Evolutionary conservation across 2,797 vertebrate genomes (phyloP).

Genomic region (Anabas testudineus): DNA sequence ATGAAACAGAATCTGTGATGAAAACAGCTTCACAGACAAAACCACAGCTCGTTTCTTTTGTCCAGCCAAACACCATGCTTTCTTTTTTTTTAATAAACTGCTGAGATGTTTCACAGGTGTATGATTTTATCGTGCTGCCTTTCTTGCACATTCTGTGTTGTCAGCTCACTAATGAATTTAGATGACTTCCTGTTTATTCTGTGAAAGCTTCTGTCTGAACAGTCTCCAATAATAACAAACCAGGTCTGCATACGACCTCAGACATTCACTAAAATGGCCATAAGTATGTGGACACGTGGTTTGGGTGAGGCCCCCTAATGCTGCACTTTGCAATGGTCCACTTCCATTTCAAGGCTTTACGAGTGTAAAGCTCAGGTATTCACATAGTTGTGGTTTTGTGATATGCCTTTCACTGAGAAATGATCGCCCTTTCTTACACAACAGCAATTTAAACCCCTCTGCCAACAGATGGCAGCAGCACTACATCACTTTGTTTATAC

Average conservation of each 20-base stretch:
- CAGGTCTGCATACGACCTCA: neutral
- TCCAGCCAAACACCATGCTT: slow-evolving; percentile 73
- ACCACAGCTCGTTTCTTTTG: slow-evolving; percentile 63
- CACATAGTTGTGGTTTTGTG: neutral
- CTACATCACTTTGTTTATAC: slow-evolving; percentile 13
- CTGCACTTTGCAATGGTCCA: no score
- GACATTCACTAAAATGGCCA: neutral
- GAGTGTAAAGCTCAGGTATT: neutral
- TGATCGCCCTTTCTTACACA: neutral
- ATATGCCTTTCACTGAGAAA: neutral
- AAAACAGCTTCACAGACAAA: slow-evolving; percentile 48
- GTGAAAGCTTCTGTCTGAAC: no score
- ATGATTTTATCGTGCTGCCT: slow-evolving; percentile 3
- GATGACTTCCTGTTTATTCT: neutral
- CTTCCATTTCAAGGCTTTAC: no score
- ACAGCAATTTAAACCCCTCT: no score
- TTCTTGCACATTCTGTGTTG: neutral
- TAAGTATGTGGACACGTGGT: neutral
- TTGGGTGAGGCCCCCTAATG: neutral
- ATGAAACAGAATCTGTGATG: slow-evolving; percentile 27
- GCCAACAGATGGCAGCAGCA: slow-evolving; percentile 82
- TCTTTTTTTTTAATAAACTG: slow-evolving; percentile 78
- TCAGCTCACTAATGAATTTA: slow-evolving; percentile 1
- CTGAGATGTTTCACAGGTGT: slow-evolving; percentile 73
- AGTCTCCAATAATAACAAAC: neutral